These are phyloP conservation scores for Rhinogobius similis DNA, from an alignment of 2,113 vertebrate species.

Conservation along the genomic window DNA sequence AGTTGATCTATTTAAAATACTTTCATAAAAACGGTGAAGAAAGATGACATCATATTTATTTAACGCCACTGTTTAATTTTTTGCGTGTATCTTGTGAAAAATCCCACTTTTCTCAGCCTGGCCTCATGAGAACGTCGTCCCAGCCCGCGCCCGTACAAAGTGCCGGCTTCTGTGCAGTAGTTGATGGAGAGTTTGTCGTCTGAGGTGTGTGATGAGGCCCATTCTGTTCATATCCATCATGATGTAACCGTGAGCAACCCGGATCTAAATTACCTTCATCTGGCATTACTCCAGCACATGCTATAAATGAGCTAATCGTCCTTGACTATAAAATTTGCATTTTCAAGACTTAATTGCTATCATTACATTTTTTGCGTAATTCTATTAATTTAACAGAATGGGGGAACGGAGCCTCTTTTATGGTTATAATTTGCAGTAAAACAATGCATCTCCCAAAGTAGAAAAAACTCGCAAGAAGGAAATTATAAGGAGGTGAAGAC, in stretches of 20 bases:
- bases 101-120: conserved; percentile 17
- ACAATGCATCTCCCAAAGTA: conserved; percentile 85
- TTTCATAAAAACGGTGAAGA: too few species aligned
- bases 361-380: conserved; percentile 99
- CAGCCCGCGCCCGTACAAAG: conserved; percentile 41
- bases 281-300: conserved; percentile 97
- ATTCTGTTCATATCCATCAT: conserved; percentile 90
- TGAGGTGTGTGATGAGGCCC: conserved; percentile 82
- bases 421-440: conserved; percentile 99
- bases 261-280: conserved; percentile 98
- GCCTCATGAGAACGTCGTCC: conserved; percentile 28
- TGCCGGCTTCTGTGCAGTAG: conserved; percentile 43
- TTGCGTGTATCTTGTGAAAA: conserved; percentile 9
- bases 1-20: too few species aligned
- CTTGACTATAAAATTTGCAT: conserved; percentile 99
- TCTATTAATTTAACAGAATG: conserved; percentile 99
- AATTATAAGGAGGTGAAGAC: conserved; percentile 53
- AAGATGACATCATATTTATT: not conserved
- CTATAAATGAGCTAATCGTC: conserved; percentile 99
- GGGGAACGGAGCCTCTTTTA: conserved; percentile 92
- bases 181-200: conserved; percentile 70
- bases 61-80: not conserved
- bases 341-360: conserved; percentile 99
- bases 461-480: conserved; percentile 44
- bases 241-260: conserved; percentile 97